A percentile compares a stretch with the other conserved stretches of the same genome.
phyloP scores from a whole-genome alignment of 2,797 vertebrate species.

The Limnodromus scolopaceus region DNA sequence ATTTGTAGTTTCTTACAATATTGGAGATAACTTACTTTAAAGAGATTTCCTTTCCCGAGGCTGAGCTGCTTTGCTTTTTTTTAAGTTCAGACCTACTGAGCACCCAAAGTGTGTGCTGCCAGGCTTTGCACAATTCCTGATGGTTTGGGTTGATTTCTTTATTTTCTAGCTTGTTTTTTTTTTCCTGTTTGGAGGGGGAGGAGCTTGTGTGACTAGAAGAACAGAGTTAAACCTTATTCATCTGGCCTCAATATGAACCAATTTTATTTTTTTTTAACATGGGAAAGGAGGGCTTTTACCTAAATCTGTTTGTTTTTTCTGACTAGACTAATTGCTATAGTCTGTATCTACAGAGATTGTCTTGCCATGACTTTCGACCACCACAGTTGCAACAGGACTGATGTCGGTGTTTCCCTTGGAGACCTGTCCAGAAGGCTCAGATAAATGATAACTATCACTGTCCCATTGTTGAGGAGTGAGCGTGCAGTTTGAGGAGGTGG shows the following conservation, averaged over 20 bases:
- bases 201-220: neutral
- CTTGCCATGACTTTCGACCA: neutral
- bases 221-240: neutral
- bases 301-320: neutral
- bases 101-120: neutral
- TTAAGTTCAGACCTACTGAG: neutral
- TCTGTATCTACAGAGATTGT: neutral
- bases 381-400: neutral
- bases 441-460: neutral
- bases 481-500: neutral
- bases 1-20: neutral
- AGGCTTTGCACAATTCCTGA: neutral
- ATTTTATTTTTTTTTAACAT: neutral
- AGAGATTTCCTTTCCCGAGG: neutral
- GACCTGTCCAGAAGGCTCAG: neutral
- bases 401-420: neutral
- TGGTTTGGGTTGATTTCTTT: neutral
- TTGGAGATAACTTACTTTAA: neutral
- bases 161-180: neutral
- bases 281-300: neutral
- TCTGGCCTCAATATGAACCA: neutral
- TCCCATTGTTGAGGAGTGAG: neutral
- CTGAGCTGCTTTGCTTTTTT: neutral
- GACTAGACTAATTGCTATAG: neutral
- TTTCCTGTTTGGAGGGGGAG: fast-evolving